These are phyloP conservation scores for Hyposoter dolosus DNA, from an alignment of 2,888 invertebrate genomes.

Conservation along the genomic window DNA sequence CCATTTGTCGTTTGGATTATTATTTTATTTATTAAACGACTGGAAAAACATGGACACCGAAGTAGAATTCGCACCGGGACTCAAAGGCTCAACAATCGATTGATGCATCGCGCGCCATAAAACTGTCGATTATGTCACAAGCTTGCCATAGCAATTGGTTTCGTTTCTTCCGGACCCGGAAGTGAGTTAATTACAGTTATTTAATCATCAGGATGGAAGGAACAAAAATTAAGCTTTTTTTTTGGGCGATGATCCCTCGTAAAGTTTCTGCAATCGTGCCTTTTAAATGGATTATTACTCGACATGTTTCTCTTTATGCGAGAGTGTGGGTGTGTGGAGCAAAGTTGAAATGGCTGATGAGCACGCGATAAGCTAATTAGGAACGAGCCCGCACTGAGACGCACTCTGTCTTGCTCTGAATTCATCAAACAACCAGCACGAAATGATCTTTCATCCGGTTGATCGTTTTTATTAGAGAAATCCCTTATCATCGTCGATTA, in stretches of 20 bases:
- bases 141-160: not conserved
- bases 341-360: slow-evolving; percentile 37
- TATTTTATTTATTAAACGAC: too few relatives aligned
- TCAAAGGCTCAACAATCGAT: too few relatives aligned
- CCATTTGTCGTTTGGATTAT: too few relatives aligned
- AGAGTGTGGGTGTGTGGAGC: not conserved
- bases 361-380: slow-evolving; percentile 63
- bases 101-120: not conserved
- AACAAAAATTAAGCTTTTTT: not conserved
- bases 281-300: slow-evolving; percentile 22
- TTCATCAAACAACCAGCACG: slow-evolving; percentile 21
- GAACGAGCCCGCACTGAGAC: slow-evolving; percentile 44
- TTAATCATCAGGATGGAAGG: not conserved
- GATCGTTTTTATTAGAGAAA: slow-evolving; percentile 34
- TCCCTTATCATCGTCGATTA: slow-evolving; percentile 35
- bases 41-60: too few relatives aligned
- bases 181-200: not conserved
- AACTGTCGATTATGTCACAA: not conserved
- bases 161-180: not conserved
- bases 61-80: too few relatives aligned
- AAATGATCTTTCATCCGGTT: not conserved
- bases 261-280: not conserved
- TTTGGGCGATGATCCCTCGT: not conserved
- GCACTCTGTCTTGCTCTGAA: slow-evolving; percentile 1
- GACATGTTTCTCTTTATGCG: not conserved